These are phyloP conservation scores for Cottus gobio DNA, from an alignment of 2,113 vertebrate genomes.

Conservation along the genomic window DNA sequence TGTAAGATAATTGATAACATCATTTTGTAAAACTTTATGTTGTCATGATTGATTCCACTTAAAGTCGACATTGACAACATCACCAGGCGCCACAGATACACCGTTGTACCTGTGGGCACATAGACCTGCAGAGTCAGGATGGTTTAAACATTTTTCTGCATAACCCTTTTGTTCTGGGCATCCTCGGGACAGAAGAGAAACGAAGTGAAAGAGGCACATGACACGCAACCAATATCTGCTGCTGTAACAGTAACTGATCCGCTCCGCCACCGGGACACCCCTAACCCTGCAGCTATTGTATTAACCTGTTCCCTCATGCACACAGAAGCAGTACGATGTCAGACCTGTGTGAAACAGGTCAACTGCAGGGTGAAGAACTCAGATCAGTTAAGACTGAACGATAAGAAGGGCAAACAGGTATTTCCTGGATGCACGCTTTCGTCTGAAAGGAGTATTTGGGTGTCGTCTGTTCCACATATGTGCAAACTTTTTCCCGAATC, in stretches of 20 bases:
- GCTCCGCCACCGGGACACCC: background rate
- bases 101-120: background rate
- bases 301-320: background rate
- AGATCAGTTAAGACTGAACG: background rate
- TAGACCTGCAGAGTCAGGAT: too few species aligned
- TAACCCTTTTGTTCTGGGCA: background rate
- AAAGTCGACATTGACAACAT: background rate
- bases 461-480: background rate
- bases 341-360: background rate
- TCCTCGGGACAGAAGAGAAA: background rate
- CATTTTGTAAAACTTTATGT: background rate
- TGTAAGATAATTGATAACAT: background rate
- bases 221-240: background rate
- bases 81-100: background rate
- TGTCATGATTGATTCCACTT: too few species aligned
- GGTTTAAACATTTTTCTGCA: background rate
- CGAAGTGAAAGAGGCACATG: background rate
- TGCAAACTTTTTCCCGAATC: background rate
- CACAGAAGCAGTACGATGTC: background rate
- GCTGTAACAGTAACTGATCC: background rate
- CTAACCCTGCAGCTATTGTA: background rate
- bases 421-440: background rate
- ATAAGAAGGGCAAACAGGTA: background rate
- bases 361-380: background rate
- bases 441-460: background rate